Evolutionary conservation across 2,797 vertebrate species (phyloP), one percentile per base, ranked within the genome.

Genomic region (Paguma larvata): DNA sequence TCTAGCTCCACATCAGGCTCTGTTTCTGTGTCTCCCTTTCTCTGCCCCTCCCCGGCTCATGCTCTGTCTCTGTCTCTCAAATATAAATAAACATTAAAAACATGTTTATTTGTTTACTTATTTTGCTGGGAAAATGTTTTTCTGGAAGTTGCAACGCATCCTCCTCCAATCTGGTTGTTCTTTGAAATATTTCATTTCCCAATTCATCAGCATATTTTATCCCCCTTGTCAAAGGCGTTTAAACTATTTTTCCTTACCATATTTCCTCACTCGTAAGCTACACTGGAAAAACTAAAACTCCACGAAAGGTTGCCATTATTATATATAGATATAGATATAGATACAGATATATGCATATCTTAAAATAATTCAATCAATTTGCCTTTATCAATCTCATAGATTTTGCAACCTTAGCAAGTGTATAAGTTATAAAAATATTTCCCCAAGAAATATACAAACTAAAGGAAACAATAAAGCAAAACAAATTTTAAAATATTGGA

Each of bases 91-190:
- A 59, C 21, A 59, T 59, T 21, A 3, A 59, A 59, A 59, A 23
- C 27, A 82, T 86, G 59, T 84, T 68, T 72, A 56, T 75, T 77
- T 83, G 84, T 92, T 92, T 56, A 56, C 75, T 82, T 83, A 84
- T 92, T 92, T 56, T 56, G 8, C 44, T 25, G 70, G 12, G 9
- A 67, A 94, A 96, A 96, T 92, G 13, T 92, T 93, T 94, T 91
- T 94, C n/a, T 85, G 13, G 75, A 92, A 93, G 19, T 62, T 93
- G 18, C 2, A 65, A 62, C 38, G 59, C 19, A 78, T 48, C 85
- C 34, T 65, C 44, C 78, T 80, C 41, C 16, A 87, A 30, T 56
- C 25, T 62, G 12, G n/a, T 16, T 89, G 23, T 85, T 85, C 16
- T 34, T 27, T 85, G 6, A 94, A 92, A 80, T 27, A 95, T 30